These are phyloP conservation scores for Acromyrmex charruanus DNA, from an alignment of 1,140 invertebrate genomes.

Conservation along the genomic window DNA sequence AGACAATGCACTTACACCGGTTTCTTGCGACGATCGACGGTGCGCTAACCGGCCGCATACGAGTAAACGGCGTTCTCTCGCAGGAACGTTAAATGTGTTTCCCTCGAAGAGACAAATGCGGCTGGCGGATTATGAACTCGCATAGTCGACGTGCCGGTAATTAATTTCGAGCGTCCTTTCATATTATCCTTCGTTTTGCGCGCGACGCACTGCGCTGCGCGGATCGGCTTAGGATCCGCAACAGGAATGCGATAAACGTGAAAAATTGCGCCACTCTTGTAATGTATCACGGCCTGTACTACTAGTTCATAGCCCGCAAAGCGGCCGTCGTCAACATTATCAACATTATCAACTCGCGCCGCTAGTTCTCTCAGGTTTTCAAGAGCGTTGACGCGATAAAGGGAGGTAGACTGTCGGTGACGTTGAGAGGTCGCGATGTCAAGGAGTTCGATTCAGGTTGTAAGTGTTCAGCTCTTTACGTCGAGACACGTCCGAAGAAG, in stretches of 20 bases:
- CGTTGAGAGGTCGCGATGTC: conserved; percentile 44
- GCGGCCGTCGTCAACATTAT: conserved; percentile 43
- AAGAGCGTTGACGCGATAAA: conserved; percentile 30
- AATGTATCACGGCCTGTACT: conserved; percentile 10
- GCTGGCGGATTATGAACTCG: conserved; percentile 77
- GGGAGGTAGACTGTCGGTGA: conserved; percentile 8
- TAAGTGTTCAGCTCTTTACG: conserved; percentile 19
- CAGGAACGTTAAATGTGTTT: conserved; percentile 71
- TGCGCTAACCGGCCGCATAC: conserved; percentile 19
- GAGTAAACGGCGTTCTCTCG: conserved; percentile 23
- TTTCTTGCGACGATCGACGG: conserved; percentile 60
- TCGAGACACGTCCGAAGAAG: conserved; percentile 1
- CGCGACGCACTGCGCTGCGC: neutral
- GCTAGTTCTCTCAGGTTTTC: conserved; percentile 27
- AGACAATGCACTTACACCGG: conserved; percentile 75
- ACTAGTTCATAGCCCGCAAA: conserved; percentile 25
- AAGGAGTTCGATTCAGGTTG: conserved; percentile 38
- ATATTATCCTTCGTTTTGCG: conserved; percentile 72
- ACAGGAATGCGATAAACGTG: conserved; percentile 72
- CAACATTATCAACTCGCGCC: conserved; percentile 52
- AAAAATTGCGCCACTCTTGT: conserved; percentile 66
- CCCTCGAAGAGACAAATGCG: conserved; percentile 77
- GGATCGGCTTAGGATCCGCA: conserved; percentile 56
- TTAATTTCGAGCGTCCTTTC: conserved; percentile 77
- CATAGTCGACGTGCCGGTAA: conserved; percentile 68